Evolutionary conservation across 1,140 invertebrate species (phyloP), one percentile per base, ranked within the genome.

Genomic region (Drosophila sucinea): DNA sequence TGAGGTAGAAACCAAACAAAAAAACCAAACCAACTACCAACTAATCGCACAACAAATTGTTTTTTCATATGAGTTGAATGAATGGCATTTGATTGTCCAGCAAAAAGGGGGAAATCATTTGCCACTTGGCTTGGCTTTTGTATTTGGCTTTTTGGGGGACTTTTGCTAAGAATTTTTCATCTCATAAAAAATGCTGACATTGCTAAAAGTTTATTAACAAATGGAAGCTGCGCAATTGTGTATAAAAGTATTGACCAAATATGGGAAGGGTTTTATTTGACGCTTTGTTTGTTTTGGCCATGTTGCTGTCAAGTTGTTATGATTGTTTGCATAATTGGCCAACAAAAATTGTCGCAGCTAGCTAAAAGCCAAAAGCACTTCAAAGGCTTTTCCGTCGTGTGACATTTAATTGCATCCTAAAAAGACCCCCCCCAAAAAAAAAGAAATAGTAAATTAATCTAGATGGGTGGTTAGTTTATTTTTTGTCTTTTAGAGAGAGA

Each of bases 151-250:
- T 47, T 51, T 51, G 63, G 63, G 76, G 51, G 51, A 68, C 56
- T 64, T 70, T 67, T 75, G 33, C 57, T 58, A 67, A 77, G 81
- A 85, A 85, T 72, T 17, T 47, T 44, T 27, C 57, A 51, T 35
- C 66, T 79, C 70, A 89, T 83, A 87, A 80, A 79, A 86, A 77
- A 69, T 32, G 82, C 82, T 86, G 83, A 86, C 82, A 41, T 51
- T 87, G 83, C 83, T 67, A 65, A 79, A 83, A 74, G 62, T 66
- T 73, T 60, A 69, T 73, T 73, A 77, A 72, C 72, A 51, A 62
- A 56, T 66, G 40, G 68, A 47, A 47, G 41, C 60, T 68, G 60
- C 77, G 60, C 73, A 70, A 79, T 73, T 77, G 70, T 77, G 77
- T 70, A 77, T 66, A 76, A 76, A n/a, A 77, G 66, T 58, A 57